These are phyloP conservation scores for Sesamia inferens DNA, from an alignment of 2,888 invertebrate species.

Conservation along the genomic window DNA sequence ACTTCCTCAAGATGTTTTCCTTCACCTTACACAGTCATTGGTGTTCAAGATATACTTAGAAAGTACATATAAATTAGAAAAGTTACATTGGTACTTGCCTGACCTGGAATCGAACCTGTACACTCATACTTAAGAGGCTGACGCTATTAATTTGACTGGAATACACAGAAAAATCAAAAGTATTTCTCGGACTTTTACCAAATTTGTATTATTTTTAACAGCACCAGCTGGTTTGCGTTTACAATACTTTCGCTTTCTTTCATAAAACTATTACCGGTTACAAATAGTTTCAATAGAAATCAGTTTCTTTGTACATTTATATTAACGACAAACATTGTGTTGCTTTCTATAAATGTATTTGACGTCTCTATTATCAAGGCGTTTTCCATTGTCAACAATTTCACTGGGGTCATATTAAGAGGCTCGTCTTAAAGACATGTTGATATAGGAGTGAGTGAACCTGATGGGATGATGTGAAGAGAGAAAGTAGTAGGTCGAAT, in stretches of 20 bases:
- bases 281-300: slow-evolving; percentile 30
- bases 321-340: slow-evolving; percentile 20
- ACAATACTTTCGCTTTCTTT: slow-evolving; percentile 26
- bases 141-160: background rate
- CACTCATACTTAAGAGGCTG: too few species aligned
- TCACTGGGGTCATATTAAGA: slow-evolving; percentile 41
- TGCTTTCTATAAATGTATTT: slow-evolving; percentile 35
- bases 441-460: slow-evolving; percentile 44
- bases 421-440: slow-evolving; percentile 42
- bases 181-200: background rate
- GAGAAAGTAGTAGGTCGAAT: slow-evolving; percentile 57
- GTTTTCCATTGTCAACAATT: slow-evolving; percentile 53
- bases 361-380: slow-evolving; percentile 27
- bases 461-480: slow-evolving; percentile 24
- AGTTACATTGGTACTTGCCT: too few species aligned
- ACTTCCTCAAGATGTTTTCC: too few species aligned
- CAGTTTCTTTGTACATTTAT: slow-evolving; percentile 26
- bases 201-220: background rate
- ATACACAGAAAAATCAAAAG: background rate
- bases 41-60: too few species aligned
- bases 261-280: slow-evolving; percentile 24
- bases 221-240: background rate
- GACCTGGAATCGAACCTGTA: too few species aligned
- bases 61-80: too few species aligned
- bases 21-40: too few species aligned